Conservation (phyloP, 1,140 invertebrate species). For the Drosophila malerkotliana region DNA sequence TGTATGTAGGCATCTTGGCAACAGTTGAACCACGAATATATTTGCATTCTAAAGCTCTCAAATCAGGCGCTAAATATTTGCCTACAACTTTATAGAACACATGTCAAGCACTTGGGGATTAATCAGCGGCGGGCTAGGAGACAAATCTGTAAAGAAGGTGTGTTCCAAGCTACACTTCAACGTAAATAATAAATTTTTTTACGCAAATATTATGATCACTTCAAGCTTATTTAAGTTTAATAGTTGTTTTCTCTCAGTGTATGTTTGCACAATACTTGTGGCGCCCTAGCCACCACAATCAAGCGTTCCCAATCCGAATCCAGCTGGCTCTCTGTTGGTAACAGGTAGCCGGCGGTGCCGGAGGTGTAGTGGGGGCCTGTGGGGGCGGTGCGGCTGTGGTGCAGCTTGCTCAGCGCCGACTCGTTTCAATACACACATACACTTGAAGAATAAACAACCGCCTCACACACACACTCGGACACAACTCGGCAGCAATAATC, state of each 20-base stretch:
- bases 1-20: not conserved
- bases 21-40: slow-evolving; percentile 33
- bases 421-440: slow-evolving; percentile 72
- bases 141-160: slow-evolving; percentile 33
- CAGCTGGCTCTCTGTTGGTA: slow-evolving; percentile 33
- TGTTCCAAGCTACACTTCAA: slow-evolving; percentile 9
- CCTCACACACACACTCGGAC: not conserved
- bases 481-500: slow-evolving; percentile 74
- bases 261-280: slow-evolving; percentile 71
- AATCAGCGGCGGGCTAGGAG: slow-evolving; percentile 62
- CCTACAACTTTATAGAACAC: slow-evolving; percentile 65
- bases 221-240: not conserved
- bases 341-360: slow-evolving; percentile 34
- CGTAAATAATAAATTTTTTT: not conserved
- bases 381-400: slow-evolving; percentile 14
- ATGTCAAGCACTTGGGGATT: slow-evolving; percentile 64
- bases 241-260: slow-evolving; percentile 31
- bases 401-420: slow-evolving; percentile 58
- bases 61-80: slow-evolving; percentile 71
- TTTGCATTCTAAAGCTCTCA: slow-evolving; percentile 66
- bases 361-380: slow-evolving; percentile 8
- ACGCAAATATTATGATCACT: too few species aligned
- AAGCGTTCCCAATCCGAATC: not conserved
- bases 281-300: slow-evolving; percentile 42
- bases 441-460: slow-evolving; percentile 21